Evolutionary conservation across 2,113 vertebrate species (phyloP).

Genomic region (Semicossyphus pulcher): DNA sequence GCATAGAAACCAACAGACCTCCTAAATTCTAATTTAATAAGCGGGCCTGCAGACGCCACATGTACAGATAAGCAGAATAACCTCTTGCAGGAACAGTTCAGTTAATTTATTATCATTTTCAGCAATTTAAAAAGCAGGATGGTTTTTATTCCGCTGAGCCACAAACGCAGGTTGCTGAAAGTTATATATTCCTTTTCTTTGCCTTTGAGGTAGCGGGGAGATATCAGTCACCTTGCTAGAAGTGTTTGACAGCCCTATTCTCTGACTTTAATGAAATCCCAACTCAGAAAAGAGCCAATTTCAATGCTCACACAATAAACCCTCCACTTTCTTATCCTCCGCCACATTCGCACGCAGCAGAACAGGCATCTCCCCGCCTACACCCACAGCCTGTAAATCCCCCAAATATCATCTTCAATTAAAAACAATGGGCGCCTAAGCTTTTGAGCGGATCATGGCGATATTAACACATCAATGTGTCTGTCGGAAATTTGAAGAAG

Average conservation of each 20-base stretch:
- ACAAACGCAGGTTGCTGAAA: conserved; percentile 41
- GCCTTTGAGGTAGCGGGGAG: conserved; percentile 41
- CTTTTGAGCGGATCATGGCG: conserved; percentile 55
- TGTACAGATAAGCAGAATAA: conserved; percentile 67
- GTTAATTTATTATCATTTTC: conserved; percentile 69
- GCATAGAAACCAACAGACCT: conserved; percentile 29
- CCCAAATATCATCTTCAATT: conserved; percentile 61
- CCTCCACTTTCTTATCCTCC: conserved; percentile 43
- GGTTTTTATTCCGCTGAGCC: conserved; percentile 52
- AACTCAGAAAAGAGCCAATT: conserved; percentile 65
- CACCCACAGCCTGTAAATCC: conserved; percentile 52
- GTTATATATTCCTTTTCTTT: conserved; percentile 55
- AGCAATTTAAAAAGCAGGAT: conserved; percentile 57
- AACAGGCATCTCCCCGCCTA: conserved; percentile 20
- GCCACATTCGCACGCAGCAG: conserved; percentile 45
- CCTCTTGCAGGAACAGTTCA: conserved; percentile 43
- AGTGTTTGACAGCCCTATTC: conserved; percentile 63
- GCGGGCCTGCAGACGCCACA: conserved; percentile 35
- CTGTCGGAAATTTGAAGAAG: conserved; percentile 18
- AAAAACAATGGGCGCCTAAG: conserved; percentile 62
- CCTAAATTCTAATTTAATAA: conserved; percentile 67
- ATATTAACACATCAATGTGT: conserved; percentile 54
- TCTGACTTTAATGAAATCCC: conserved; percentile 77
- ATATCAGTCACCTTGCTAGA: conserved; percentile 72
- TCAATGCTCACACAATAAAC: conserved; percentile 67